Evolutionary conservation across 2,113 vertebrate species (phyloP).

Genomic region (Aspiorhynchus laticeps): DNA sequence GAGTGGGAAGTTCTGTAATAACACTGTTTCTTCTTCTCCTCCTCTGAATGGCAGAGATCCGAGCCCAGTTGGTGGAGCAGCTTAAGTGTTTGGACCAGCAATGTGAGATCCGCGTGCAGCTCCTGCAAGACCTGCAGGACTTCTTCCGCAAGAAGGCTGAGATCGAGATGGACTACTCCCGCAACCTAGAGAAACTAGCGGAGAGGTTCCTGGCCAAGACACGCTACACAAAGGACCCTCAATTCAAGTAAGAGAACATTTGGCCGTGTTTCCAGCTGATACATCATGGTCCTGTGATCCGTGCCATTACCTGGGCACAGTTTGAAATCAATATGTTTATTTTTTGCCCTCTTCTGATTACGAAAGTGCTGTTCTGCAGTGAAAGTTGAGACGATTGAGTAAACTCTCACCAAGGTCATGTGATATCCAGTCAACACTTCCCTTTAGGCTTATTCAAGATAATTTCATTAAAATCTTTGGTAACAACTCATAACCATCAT

Average conservation of each 20-base stretch:
- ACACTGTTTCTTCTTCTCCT: not conserved
- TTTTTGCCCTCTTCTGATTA: not conserved
- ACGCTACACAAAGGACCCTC: slow-evolving; percentile 96
- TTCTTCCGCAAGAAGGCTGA: slow-evolving; percentile 99
- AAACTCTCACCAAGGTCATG: slow-evolving; percentile 12
- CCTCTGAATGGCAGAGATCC: slow-evolving; percentile 82
- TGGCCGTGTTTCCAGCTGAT: not conserved
- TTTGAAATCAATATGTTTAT: slow-evolving; percentile 25
- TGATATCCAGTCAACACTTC: not conserved
- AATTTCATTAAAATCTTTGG: not conserved
- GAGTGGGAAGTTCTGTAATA: not conserved
- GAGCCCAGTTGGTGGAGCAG: slow-evolving; percentile 95
- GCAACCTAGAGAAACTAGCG: slow-evolving; percentile 96
- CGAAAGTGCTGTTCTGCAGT: slow-evolving; percentile 19
- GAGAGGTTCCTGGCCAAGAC: slow-evolving; percentile 98
- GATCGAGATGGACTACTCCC: slow-evolving; percentile 98
- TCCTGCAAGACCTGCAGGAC: slow-evolving; percentile 97
- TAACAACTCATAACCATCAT: not conserved
- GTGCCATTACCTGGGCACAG: not conserved
- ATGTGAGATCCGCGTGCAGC: slow-evolving; percentile 94
- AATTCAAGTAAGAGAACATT: slow-evolving; percentile 86
- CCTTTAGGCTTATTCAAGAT: not conserved
- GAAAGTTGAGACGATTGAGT: no score
- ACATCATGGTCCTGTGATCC: not conserved
- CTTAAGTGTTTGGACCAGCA: slow-evolving; percentile 99